Evolutionary conservation across 2,113 vertebrate genomes (phyloP), one percentile per base, ranked within the genome.

Genomic region (Campylomormyrus tamandua): DNA sequence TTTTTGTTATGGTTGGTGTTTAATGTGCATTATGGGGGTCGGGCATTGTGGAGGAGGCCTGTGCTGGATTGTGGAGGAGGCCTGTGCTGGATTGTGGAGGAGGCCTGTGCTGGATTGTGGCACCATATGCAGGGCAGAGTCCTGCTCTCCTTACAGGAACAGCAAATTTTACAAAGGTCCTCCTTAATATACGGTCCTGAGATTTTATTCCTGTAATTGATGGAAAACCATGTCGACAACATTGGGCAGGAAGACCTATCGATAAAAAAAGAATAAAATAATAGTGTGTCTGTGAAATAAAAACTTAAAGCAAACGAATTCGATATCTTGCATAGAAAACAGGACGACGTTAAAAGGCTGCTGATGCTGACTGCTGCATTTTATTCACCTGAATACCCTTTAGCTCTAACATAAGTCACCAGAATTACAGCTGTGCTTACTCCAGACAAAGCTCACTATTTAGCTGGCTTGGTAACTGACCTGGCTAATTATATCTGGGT

Each of bases 21-120:
- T 96, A 95, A 96, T 93, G 94, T 93, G 93, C 95, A 95, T 95
- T 96, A 95, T 92, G 94, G 93, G 92, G 93, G 91, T 91, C 74
- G 93, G 93, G 92, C 91, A 39, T 39, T 39, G 39, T 39, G 39
- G 39, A 39, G 39, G 39, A 39, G 39, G 39, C 39, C 39, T 39
- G 39, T 39, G 39, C 0, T 39, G 39, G 39, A 39, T 39, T 39
- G 39, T 39, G 39, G 39, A 39, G 39, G 39, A 39, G 39, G 39
- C 39, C 39, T 39, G 39, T 39, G 39, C 0, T 39, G 39, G 39
- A 39, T 39, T 39, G 39, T 39, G 39, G 39, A 39, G 39, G 39
- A 39, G 39, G 39, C 35, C 35, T 39, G 2, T 39, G 56, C 6
- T 24, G 56, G 21, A 58, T 7, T 58, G 56, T 8, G 56, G 56